A percentile compares a stretch with the other conserved stretches of the same genome.
Conservation (phyloP, 2,113 vertebrate species). For the Sus scrofa region T2T-Sscrofa CM000826.6:25255501-25256000, state of each 20-base stretch:
- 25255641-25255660: background rate
- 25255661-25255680: background rate
- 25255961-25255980: background rate
- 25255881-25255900: background rate
- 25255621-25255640: background rate
- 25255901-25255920: background rate
- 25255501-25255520: background rate
- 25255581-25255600: background rate
- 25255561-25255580: background rate
- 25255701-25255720: background rate
- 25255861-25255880: background rate
- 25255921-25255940: background rate
- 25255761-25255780: background rate
- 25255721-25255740: background rate
- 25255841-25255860: background rate
- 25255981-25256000: background rate
- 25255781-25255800: background rate
- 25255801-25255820: background rate
- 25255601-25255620: background rate
- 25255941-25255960: background rate
- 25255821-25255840: background rate
- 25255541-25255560: background rate
- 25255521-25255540: background rate
- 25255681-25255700: background rate
- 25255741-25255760: background rate